Percentiles rank a stretch among this genome's conserved stretches.
Conservation (phyloP, 2,113 vertebrate species). For the Ammospiza nelsoni region DNA sequence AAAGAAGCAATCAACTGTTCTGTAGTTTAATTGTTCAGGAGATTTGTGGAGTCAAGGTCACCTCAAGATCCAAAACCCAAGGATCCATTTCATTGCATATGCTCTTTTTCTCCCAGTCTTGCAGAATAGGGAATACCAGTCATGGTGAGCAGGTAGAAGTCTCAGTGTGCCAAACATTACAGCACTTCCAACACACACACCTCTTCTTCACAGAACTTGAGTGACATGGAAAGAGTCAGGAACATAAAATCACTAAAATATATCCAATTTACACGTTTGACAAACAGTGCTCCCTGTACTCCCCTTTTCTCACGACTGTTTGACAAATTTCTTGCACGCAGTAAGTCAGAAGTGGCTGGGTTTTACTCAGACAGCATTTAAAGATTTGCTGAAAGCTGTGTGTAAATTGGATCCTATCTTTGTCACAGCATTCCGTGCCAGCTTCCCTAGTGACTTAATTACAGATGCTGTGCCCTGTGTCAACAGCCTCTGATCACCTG, state of each 20-base stretch:
- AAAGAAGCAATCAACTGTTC: neutral
- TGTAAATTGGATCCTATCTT: constrained; percentile 6
- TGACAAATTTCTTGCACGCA: neutral
- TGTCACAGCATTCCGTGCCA: constrained; percentile 1
- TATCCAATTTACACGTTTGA: neutral
- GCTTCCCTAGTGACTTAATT: constrained; percentile 64
- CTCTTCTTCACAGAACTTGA: neutral
- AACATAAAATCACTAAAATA: neutral
- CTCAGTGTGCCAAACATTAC: neutral
- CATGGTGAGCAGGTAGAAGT: neutral
- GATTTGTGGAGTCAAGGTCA: neutral
- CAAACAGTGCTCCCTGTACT: neutral
- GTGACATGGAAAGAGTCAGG: neutral
- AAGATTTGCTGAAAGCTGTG: constrained; percentile 19
- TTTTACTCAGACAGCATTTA: constrained; percentile 19
- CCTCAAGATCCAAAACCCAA: neutral
- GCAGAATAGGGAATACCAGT: constrained; percentile 36
- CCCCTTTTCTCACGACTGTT: neutral
- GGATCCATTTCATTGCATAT: neutral
- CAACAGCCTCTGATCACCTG: neutral
- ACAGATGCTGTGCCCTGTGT: constrained; percentile 35
- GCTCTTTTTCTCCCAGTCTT: neutral
- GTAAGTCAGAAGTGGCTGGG: neutral
- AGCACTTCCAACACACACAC: neutral
- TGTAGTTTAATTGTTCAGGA: neutral